Evolutionary conservation across 53 echinoderm and acorn worm species (phyloP).

Genomic region (Holothuria scabra): DNA sequence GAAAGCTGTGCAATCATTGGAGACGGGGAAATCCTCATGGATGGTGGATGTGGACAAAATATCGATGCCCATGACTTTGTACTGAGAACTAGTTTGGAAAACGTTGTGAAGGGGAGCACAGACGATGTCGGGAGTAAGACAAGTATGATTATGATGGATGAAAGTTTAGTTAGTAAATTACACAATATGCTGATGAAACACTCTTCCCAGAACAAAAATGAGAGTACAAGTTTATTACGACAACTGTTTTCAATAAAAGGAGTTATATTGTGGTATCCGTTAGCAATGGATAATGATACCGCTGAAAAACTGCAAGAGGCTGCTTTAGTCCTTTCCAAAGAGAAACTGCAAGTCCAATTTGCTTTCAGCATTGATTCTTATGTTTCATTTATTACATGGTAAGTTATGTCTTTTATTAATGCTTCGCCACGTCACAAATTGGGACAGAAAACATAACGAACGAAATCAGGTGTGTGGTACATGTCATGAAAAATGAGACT

Average conservation of each 20-base stretch:
- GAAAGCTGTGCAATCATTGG: slow-evolving; percentile 33
- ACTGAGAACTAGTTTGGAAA: slow-evolving; percentile 27
- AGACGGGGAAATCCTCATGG: slow-evolving; percentile 11
- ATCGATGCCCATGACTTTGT: slow-evolving; percentile 45
- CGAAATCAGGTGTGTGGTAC: too few species aligned
- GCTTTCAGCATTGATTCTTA: neutral
- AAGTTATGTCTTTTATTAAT: neutral
- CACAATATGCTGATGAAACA: neutral
- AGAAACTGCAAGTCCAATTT: neutral
- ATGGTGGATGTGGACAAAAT: slow-evolving; percentile 10
- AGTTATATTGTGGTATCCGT: neutral
- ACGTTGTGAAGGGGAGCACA: neutral
- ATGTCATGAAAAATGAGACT: too few species aligned
- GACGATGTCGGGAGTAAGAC: slow-evolving; percentile 31
- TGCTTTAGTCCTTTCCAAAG: neutral
- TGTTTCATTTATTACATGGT: neutral
- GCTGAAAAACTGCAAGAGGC: neutral
- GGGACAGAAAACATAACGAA: too few species aligned
- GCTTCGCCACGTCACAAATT: neutral
- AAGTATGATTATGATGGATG: neutral
- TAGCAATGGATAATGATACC: neutral
- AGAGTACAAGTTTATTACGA: neutral
- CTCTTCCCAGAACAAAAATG: too few species aligned
- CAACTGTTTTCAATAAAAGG: neutral
- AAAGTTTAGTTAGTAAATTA: neutral